Conservation (phyloP, 1,140 invertebrate species). For the Brachionus angularis region DNA sequence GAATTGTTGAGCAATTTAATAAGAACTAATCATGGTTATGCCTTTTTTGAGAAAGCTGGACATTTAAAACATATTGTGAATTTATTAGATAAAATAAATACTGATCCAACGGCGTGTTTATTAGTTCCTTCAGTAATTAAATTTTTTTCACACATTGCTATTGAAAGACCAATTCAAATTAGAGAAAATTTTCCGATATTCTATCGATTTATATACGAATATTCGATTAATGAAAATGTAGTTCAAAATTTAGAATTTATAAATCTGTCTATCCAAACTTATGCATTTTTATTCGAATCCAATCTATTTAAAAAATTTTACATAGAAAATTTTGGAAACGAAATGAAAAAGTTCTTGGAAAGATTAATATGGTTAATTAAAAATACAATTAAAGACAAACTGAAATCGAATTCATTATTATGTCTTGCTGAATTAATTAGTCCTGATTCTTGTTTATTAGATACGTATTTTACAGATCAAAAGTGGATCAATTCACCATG, state of each 20-base stretch:
- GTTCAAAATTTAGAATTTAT: slow-evolving; percentile 3
- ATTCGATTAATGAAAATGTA: neutral
- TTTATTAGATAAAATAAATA: neutral
- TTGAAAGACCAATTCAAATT: neutral
- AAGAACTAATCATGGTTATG: neutral
- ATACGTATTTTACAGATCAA: neutral
- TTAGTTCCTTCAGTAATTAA: slow-evolving; percentile 9
- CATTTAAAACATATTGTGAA: slow-evolving; percentile 7
- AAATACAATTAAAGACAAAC: slow-evolving; percentile 6
- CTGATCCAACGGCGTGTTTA: neutral
- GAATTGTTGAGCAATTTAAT: slow-evolving; percentile 20
- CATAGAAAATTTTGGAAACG: neutral
- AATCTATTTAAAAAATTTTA: slow-evolving; percentile 11
- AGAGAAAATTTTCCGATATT: slow-evolving; percentile 18
- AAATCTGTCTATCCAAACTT: neutral
- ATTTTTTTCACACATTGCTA: neutral
- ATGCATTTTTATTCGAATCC: neutral
- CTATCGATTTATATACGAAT: neutral
- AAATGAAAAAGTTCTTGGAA: neutral
- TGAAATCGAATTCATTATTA: neutral
- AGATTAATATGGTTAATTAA: slow-evolving; percentile 24
- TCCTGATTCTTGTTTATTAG: slow-evolving; percentile 6
- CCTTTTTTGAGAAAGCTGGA: neutral
- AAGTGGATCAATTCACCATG: slow-evolving; percentile 29
- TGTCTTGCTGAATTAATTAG: neutral